Evolutionary conservation across 1,140 invertebrate species (phyloP), one percentile per base, ranked within the genome.

Genomic region (Drosophila pectinifera): DNA sequence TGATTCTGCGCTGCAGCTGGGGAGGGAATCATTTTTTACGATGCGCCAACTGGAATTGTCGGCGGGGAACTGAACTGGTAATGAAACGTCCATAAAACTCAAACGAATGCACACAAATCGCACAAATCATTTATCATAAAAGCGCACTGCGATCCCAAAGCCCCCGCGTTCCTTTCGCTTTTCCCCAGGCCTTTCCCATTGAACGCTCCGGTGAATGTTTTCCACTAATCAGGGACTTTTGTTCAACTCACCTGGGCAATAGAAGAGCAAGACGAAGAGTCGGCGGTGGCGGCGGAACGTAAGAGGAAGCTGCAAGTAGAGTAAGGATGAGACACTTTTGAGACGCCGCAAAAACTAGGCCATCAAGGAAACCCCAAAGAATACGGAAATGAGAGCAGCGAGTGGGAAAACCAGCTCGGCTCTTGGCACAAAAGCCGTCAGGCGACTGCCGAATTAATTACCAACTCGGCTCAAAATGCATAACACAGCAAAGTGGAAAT

Each of bases 1-100:
- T 53, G 55, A 70, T 45, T 70, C 67, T 69, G 51, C 51, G 38
- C 31, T 79, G 65, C 68, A 54, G 18, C 36, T 46, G 39, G 46
- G 61, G 28, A 26, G 51, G 53, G 67, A 53, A 42, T 36, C 41
- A 57, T 65, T 78, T 67, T 85, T 78, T 80, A 73, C 62, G 77
- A 77, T 83, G 53, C 80, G 45, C 59, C 70, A 76, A 76, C 56
- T 61, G 61, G 53, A 72, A 64, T 75, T 65, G 72, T 62, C 67
- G 78, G 57, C 28, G 61, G 34, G 64, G 42, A 46, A 48, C 76
- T 79, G 80, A 56, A 57, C 80, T 73, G 80, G 68, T 80, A 80
- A 85, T 85, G 81, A 85, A 85, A 85, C 81, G 81, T 85, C 81
- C 74, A 85, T 85, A 85, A 85, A 85, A 85, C 82, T 78, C 81